Base-by-base conservation (phyloP, 2,797 vertebrate genomes). In the Crocidura indochinensis region DNA sequence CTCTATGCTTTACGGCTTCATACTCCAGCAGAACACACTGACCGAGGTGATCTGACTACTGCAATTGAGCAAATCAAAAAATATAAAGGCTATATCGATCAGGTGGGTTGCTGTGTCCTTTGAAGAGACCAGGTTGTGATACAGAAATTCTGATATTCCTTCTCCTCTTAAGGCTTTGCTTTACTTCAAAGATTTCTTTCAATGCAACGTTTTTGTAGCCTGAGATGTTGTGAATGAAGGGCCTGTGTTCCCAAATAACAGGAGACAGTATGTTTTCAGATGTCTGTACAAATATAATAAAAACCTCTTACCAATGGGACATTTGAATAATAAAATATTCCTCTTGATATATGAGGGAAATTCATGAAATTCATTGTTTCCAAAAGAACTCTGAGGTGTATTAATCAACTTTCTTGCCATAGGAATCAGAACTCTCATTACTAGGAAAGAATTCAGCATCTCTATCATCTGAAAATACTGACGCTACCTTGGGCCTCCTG, bases 1-100 rank as follows among this genome's bases (percentile, higher is more conserved):
- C 97, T 99, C 29, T 98, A 98, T 2, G 98, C 97, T 29, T 93
- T 99, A 93, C 96, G 94, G 29, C 93, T 98, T 27, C 98, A 99
- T 94, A 98, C 98, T 10, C 96, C 97, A 56, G 81, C 97, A 0
- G 95, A 95, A 44, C 99, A 99, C 10, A 94, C 95, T 0, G 99
- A 99, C 95, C 97, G n/a, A n/a, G n/a, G n/a, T n/a, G n/a, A n/a
- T n/a, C n/a, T n/a, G n/a, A n/a, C n/a, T n/a, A n/a, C n/a, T 26
- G 98, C 98, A 73, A 97, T 98, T 67, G 86, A 87, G 88, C 97
- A 97, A 3, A 89, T 99, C 76, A 95, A 94, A 14, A 96, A 65
- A 5, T 98, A 98, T 92, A 97, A 96, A 88, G 94, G 76, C 56
- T 98, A 98, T 51, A 95, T 98, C 60, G 94, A 96, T 7, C 98